phyloP scores from a whole-genome alignment of 1,140 invertebrate species.

The Achatina immaculata region DNA sequence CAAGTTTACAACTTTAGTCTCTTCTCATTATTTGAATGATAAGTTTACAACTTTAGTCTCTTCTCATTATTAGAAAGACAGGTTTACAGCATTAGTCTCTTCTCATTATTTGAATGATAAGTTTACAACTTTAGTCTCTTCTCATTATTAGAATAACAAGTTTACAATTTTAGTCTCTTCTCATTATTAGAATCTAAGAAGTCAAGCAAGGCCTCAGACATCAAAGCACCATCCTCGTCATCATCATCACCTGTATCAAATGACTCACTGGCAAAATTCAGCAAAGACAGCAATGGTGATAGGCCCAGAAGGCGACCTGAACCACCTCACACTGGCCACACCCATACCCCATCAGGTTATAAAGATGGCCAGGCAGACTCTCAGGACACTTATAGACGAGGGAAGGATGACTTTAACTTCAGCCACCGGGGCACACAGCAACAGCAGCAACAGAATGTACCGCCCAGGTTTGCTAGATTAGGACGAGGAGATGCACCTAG shows the following conservation, averaged over 20 bases:
- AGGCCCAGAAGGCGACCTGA: neutral
- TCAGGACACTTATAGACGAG: neutral
- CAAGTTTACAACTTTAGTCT: too few species aligned
- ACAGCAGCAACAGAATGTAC: slow-evolving; percentile 4
- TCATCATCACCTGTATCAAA: neutral
- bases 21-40: too few species aligned
- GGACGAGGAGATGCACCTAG: neutral
- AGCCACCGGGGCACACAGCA: neutral
- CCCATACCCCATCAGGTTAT: neutral
- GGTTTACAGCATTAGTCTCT: too few species aligned
- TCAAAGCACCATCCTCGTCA: neutral
- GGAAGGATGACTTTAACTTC: neutral
- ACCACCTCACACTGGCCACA: neutral
- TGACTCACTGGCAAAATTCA: neutral
- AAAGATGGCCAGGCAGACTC: neutral
- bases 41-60: too few species aligned
- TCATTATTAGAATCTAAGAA: neutral
- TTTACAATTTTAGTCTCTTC: neutral
- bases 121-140: too few species aligned
- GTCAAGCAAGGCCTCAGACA: neutral
- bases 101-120: too few species aligned
- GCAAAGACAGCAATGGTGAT: neutral
- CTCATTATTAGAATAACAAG: too few species aligned
- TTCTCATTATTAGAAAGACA: too few species aligned
- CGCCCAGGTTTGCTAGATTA: slow-evolving; percentile 23